phyloP scores from a whole-genome alignment of 2,113 vertebrate genomes.

The Cyanoramphus novaezelandiae region DNA sequence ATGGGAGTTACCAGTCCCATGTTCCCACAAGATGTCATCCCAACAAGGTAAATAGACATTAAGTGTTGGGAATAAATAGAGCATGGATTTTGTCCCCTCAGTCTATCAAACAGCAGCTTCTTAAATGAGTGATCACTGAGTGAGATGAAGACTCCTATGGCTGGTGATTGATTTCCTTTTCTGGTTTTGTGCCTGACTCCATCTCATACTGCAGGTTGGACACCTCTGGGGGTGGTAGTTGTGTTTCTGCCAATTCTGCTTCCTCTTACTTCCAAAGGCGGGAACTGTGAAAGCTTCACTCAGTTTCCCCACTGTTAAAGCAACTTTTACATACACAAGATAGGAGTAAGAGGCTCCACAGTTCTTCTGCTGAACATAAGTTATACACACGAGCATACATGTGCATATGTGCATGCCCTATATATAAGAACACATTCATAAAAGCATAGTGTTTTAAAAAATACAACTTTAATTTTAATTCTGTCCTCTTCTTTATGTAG shows the following conservation, averaged over 20 bases:
- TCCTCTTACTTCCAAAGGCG: background rate
- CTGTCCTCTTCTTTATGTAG: background rate
- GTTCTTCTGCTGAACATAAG: background rate
- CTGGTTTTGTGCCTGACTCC: background rate
- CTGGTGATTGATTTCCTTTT: background rate
- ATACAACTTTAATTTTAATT: background rate
- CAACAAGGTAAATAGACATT: background rate
- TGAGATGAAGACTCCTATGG: background rate
- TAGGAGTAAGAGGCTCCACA: background rate
- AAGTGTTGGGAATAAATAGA: background rate
- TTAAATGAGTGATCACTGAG: background rate
- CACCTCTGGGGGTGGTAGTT: background rate
- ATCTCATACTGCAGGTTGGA: accelerated
- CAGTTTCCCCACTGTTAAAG: background rate
- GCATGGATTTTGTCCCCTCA: background rate
- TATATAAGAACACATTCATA: background rate
- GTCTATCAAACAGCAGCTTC: background rate
- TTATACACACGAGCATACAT: background rate
- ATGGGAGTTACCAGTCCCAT: background rate
- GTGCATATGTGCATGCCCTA: accelerated
- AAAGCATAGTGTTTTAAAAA: background rate
- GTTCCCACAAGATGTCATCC: background rate
- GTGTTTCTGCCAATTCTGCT: background rate
- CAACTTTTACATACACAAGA: background rate
- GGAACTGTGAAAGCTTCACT: background rate